Conservation (phyloP, 1,140 invertebrate genomes). For the Drosophila saltans region DNA sequence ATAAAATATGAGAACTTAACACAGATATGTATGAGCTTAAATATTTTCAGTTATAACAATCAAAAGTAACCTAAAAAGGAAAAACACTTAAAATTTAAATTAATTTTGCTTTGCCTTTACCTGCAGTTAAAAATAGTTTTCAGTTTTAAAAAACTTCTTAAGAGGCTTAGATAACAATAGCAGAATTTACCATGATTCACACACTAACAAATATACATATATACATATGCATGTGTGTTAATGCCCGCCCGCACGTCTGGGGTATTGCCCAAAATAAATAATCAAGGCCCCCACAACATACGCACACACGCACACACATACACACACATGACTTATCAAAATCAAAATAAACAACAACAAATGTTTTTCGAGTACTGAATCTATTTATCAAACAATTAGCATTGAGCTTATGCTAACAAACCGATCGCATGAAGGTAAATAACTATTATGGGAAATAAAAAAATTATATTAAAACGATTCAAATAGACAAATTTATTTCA, state of each 20-base stretch:
- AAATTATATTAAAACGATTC: constrained; percentile 45
- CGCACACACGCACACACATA: neutral
- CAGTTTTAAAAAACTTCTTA: neutral
- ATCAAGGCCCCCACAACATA: constrained; percentile 1
- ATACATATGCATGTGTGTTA: neutral
- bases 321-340: constrained; percentile 10
- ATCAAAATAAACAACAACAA: constrained; percentile 1
- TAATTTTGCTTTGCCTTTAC: neutral
- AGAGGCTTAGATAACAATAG: neutral
- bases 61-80: neutral
- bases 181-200: neutral
- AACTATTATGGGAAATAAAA: neutral
- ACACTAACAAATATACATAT: neutral
- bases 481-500: constrained; percentile 59
- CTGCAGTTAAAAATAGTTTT: neutral
- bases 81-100: neutral
- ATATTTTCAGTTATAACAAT: constrained; percentile 34
- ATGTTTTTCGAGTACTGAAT: constrained; percentile 11
- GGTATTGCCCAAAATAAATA: constrained; percentile 6
- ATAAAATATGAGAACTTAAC: constrained; percentile 21
- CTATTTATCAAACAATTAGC: constrained; percentile 44
- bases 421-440: constrained; percentile 9
- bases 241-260: neutral
- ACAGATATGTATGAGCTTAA: constrained; percentile 21
- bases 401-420: constrained; percentile 25